These are phyloP conservation scores for Sapajus apella DNA, from an alignment of 2,113 vertebrate genomes.

Conservation along the genomic window DNA sequence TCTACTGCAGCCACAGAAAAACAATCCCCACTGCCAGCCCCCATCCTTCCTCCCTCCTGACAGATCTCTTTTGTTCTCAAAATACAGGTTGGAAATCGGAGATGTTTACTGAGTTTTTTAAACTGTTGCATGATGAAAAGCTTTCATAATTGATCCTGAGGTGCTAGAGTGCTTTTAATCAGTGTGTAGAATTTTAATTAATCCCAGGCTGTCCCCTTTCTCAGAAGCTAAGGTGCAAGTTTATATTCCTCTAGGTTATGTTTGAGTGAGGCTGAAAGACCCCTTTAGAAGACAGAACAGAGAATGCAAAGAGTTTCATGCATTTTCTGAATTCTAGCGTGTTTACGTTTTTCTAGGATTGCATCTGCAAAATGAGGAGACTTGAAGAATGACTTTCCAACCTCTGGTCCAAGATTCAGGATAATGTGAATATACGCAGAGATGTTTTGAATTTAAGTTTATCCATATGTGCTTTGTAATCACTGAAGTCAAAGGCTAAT, in stretches of 20 bases:
- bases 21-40: constrained; percentile 38
- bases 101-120: constrained; percentile 47
- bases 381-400: not conserved
- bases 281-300: not conserved
- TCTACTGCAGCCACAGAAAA: constrained; percentile 50
- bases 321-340: not conserved
- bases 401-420: not conserved
- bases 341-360: not conserved
- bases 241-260: not conserved
- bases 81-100: constrained; percentile 57
- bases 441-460: not conserved
- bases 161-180: constrained; percentile 16
- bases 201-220: not conserved
- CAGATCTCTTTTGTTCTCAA: constrained; percentile 65
- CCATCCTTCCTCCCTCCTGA: not conserved
- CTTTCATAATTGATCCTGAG: constrained; percentile 43
- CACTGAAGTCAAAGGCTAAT: not conserved
- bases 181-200: constrained; percentile 48
- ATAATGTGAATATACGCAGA: not conserved
- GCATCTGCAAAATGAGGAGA: not conserved
- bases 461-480: not conserved
- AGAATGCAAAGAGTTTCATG: not conserved
- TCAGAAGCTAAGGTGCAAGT: constrained; percentile 13
- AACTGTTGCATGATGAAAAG: constrained; percentile 55
- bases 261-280: not conserved